phyloP scores from a whole-genome alignment of 2,888 invertebrate species.

The Drosophila gaucha region DNA sequence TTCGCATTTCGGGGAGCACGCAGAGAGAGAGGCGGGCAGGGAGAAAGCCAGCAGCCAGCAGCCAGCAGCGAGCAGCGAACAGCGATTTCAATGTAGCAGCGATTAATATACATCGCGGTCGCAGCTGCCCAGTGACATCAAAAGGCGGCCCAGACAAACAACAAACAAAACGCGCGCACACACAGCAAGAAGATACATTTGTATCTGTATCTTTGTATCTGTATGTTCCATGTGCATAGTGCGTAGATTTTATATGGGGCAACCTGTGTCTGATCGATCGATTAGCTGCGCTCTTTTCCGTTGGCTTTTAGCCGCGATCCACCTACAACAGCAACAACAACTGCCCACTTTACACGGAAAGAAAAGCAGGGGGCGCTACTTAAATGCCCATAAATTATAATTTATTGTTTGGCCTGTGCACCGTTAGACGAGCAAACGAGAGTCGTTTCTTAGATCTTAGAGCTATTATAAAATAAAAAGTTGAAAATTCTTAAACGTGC shows the following conservation, averaged over 20 bases:
- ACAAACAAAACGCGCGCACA: slow-evolving; percentile 52
- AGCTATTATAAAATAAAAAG: background rate
- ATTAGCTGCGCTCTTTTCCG: slow-evolving; percentile 59
- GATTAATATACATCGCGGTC: slow-evolving; percentile 78
- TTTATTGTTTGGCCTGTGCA: slow-evolving; percentile 60
- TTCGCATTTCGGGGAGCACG: slow-evolving; percentile 25
- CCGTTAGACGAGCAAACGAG: slow-evolving; percentile 34
- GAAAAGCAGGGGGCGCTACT: slow-evolving; percentile 60
- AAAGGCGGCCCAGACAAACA: slow-evolving; percentile 55
- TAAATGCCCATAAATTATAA: slow-evolving; percentile 80
- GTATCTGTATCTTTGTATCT: slow-evolving; percentile 40
- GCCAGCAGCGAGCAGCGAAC: slow-evolving; percentile 48
- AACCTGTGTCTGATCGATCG: slow-evolving; percentile 79
- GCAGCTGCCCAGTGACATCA: slow-evolving; percentile 80
- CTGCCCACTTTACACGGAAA: slow-evolving; percentile 41
- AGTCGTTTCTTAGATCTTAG: slow-evolving; percentile 18
- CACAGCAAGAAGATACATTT: slow-evolving; percentile 54
- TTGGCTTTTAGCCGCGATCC: slow-evolving; percentile 68
- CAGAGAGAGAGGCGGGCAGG: background rate
- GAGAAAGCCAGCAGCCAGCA: slow-evolving; percentile 9
- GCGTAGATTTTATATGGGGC: slow-evolving; percentile 47
- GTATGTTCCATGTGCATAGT: slow-evolving; percentile 14
- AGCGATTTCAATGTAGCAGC: slow-evolving; percentile 73
- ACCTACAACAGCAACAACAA: slow-evolving; percentile 32
- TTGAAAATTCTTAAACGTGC: background rate